Evolutionary conservation across 92 coral and sea anemone genomes (phyloP).

Genomic region (Actinernus sp.): DNA sequence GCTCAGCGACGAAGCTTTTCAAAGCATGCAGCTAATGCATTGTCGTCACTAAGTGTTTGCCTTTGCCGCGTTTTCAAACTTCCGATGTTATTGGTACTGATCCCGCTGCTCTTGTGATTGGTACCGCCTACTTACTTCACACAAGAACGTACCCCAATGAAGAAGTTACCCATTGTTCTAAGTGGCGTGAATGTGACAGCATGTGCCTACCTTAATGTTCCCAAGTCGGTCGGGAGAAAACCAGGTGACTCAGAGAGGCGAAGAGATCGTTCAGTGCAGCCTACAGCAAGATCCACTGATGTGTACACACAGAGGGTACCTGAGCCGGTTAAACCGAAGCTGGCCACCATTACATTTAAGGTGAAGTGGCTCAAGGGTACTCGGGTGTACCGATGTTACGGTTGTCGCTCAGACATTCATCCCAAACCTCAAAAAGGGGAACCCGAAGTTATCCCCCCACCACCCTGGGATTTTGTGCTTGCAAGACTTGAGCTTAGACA

Average conservation of each 20-base stretch:
- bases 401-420: constrained; percentile 42
- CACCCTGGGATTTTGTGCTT: constrained; percentile 64
- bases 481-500: constrained; percentile 45
- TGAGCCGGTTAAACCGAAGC: constrained; percentile 6
- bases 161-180: too few relatives aligned
- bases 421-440: constrained; percentile 40
- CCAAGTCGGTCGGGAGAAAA: constrained; percentile 55
- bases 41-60: too few relatives aligned
- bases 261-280: too few relatives aligned
- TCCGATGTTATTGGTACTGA: too few relatives aligned
- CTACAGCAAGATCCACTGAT: constrained; percentile 7
- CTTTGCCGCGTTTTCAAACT: too few relatives aligned
- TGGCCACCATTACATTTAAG: too few relatives aligned
- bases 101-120: too few relatives aligned
- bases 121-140: too few relatives aligned
- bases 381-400: constrained; percentile 39
- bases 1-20: too few relatives aligned
- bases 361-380: too few relatives aligned
- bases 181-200: constrained; percentile 34
- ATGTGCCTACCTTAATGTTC: constrained; percentile 41
- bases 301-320: constrained; percentile 10
- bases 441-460: constrained; percentile 39
- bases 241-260: constrained; percentile 59
- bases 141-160: too few relatives aligned
- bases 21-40: too few relatives aligned